Conservation (phyloP, 2,888 invertebrate genomes). For the Eupithecia exiguata region DNA sequence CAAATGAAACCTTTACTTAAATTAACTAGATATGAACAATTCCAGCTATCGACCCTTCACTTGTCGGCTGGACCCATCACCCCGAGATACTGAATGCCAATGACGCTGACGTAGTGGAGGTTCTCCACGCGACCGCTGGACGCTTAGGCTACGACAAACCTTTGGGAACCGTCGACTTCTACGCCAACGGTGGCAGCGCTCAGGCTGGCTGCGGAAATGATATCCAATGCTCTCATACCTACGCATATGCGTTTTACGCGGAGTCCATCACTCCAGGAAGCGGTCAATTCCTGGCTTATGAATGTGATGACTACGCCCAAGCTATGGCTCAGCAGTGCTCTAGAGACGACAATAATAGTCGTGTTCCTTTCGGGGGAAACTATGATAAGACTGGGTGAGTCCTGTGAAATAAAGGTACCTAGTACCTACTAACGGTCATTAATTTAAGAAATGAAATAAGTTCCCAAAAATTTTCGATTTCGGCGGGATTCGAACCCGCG, state of each 20-base stretch:
- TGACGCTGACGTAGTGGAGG: constrained; percentile 71
- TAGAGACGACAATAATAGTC: constrained; percentile 50
- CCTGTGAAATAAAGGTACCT: not conserved
- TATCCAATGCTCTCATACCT: constrained; percentile 61
- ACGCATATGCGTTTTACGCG: constrained; percentile 64
- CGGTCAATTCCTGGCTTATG: constrained; percentile 64
- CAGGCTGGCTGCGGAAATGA: constrained; percentile 65
- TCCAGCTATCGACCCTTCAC: constrained; percentile 75
- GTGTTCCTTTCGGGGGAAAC: constrained; percentile 65
- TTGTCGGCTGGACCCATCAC: constrained; percentile 73
- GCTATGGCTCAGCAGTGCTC: constrained; percentile 58
- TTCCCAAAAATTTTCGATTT: too few relatives aligned
- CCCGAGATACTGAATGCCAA: constrained; percentile 59
- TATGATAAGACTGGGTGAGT: constrained; percentile 60
- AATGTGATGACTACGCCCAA: constrained; percentile 60
- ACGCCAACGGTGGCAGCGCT: constrained; percentile 69
- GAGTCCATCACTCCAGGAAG: constrained; percentile 64
- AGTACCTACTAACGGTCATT: too few relatives aligned
- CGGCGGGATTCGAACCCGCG: too few relatives aligned
- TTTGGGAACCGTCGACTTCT: constrained; percentile 73
- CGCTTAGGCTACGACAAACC: constrained; percentile 68
- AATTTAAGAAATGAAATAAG: too few relatives aligned
- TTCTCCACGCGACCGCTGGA: constrained; percentile 70
- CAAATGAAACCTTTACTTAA: not conserved
- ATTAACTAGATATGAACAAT: not conserved